Percentiles rank a stretch among this genome's conserved stretches.
phyloP scores from a whole-genome alignment of 2,888 invertebrate genomes.

The Gymnosoma rotundatum region DNA sequence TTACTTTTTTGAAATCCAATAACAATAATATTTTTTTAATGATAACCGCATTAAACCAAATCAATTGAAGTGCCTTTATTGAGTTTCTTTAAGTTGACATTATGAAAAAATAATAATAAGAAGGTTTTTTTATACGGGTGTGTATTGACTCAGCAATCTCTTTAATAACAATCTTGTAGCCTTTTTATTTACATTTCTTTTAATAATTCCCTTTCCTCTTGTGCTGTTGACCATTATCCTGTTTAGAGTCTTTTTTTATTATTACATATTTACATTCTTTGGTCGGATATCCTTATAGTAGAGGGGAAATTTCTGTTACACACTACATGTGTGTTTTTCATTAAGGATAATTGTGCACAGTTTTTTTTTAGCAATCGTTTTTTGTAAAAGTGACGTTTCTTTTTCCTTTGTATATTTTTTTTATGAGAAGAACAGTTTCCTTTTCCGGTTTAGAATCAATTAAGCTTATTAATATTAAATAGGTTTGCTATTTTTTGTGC shows the following conservation, averaged over 20 bases:
- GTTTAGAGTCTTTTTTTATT: constrained; percentile 7
- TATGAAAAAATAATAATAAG: background rate
- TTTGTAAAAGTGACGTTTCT: constrained; percentile 18
- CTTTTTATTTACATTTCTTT: constrained; percentile 3
- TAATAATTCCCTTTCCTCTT: constrained; percentile 12
- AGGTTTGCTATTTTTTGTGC: constrained; percentile 31
- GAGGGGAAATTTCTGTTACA: constrained; percentile 40
- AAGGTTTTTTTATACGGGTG: background rate
- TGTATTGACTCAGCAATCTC: background rate
- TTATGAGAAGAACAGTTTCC: constrained; percentile 22
- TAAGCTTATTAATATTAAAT: constrained; percentile 62
- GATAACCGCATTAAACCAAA: background rate
- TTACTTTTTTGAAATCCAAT: background rate
- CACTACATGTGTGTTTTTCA: constrained; percentile 1
- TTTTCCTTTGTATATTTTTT: background rate
- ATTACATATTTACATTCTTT: constrained; percentile 47
- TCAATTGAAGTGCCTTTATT: constrained; percentile 4
- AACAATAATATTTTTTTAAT: constrained; percentile 5
- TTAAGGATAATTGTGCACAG: background rate
- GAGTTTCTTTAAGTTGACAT: background rate
- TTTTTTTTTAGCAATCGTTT: background rate
- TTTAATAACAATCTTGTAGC: background rate
- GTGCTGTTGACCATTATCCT: constrained; percentile 26
- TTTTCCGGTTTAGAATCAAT: constrained; percentile 55
- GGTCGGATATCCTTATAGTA: constrained; percentile 56